Base-by-base conservation (phyloP, 2,888 invertebrate species). In the Parochlus steinenii region DNA sequence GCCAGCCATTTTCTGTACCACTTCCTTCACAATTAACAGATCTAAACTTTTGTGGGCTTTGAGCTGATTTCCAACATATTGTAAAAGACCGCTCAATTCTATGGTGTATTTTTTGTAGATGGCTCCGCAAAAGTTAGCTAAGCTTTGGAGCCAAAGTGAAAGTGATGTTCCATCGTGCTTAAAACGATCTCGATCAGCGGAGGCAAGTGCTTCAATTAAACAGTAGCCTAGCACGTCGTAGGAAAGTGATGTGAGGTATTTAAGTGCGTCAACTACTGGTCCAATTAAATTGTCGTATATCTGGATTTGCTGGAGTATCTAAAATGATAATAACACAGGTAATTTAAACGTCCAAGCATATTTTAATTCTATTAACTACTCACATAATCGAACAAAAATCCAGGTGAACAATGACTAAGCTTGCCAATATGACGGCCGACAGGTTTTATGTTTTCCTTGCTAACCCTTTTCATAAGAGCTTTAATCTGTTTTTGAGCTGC, bases 1-100 rank as follows among this genome's bases (percentile, higher is more conserved):
- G 2, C 98, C 98, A 1, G 93, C 89, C 97, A 99, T 98, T 65
- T 95, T 97, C 61, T 93, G 90, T 27, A 99, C 87, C 44, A 99
- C 83, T 63, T 98, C 97, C 55, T 95, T 87, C 37, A 98, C 63
- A 44, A 98, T 81, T 19, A 97, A 63, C 46, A 92, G 66, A 62
- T 95, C 93, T 64, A 78, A 74, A 62, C 85, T 80, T 60, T 93
- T 92, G 47, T 90, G 85, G 14, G 85, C 80, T 58, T 97, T 97
- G 12, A 99, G 69, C 53, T 97, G 85, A 63, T 98, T 95, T 24
- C 89, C 89, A 16, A 98, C 87, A 58, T 92, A 98, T 58, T 98
- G 95, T 52, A 99, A 62, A 43, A 98, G 61, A 3, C 95, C 95
- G 4, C 87, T 82, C 41, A 98, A 65, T 54, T 99, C 98, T 39